Evolutionary conservation across 2,797 vertebrate species (phyloP), one percentile per base, ranked within the genome.

Genomic region (Trematocara caparti): DNA sequence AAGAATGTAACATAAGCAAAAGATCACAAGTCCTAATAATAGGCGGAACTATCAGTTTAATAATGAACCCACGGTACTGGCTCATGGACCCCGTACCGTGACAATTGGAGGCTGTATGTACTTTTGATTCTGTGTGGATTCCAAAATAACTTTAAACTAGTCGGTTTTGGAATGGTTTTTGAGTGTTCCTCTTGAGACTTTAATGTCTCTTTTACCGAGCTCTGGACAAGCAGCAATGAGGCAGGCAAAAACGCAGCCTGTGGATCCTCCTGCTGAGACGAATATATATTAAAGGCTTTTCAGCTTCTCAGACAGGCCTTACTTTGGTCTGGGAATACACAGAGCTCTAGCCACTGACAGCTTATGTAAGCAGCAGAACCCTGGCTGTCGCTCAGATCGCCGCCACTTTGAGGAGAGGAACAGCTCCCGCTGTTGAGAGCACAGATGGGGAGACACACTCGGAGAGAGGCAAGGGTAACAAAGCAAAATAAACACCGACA

Each of bases 271-370:
- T 75, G 75, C 73, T 64, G 79, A 81, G 80, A 75, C 7, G 32
- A 88, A 84, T 64, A 83, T 66, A 87, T 51, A 87, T 92, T 81
- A 87, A 86, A 89, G 83, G 71, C 88, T 87, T 81, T 82, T 85
- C 80, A 77, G 81, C 75, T 78, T 79, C 85, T 88, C 83, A 82
- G 86, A 90, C 76, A 84, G 86, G 84, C 83, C 76, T 83, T 24
- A 66, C 92, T 94, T 94, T 94, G 93, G 95, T 95, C 89, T 79
- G 59, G 75, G 83, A 81, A 86, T 83, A 79, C 79, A 51, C 69
- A 17, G 50, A 87, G 84, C 78, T 76, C 80, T 78, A 69, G n/a
- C 72, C 17, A 45, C 72, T 83, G 90, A 92, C 92, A 90, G 88
- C 79, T 90, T 84, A 83, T 72, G 80, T 81, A 85, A 88, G 87